Evolutionary conservation across 2,888 invertebrate genomes (phyloP).

Genomic region (Laothoe populi): DNA sequence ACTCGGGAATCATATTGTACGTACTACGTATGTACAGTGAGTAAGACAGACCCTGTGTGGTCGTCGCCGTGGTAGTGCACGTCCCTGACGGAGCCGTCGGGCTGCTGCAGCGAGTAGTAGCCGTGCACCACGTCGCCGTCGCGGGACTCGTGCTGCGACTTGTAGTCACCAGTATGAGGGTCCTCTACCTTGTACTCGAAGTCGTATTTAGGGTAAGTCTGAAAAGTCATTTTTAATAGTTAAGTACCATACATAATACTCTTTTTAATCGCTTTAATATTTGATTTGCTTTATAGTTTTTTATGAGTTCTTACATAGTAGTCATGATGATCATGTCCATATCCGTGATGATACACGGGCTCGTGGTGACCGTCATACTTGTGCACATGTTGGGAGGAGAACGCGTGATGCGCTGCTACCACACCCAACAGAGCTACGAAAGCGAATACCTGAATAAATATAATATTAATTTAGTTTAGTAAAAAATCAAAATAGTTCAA

Average conservation of each 20-base stretch:
- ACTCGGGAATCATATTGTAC: background rate
- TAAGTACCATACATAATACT: too few relatives aligned
- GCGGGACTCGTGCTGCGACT: slow-evolving; percentile 59
- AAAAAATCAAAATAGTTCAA: too few relatives aligned
- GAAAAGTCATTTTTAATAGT: slow-evolving; percentile 11
- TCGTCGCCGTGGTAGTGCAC: slow-evolving; percentile 51
- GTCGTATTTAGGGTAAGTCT: slow-evolving; percentile 54
- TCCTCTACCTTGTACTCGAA: slow-evolving; percentile 58
- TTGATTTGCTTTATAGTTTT: background rate
- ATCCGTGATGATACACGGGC: slow-evolving; percentile 37
- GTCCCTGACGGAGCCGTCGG: slow-evolving; percentile 55
- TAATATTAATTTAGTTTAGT: background rate
- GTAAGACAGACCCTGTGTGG: slow-evolving; percentile 53
- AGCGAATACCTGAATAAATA: slow-evolving; percentile 34
- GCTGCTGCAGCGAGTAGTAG: slow-evolving; percentile 57
- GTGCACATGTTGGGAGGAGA: slow-evolving; percentile 51
- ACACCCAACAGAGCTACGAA: slow-evolving; percentile 27
- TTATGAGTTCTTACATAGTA: slow-evolving; percentile 40
- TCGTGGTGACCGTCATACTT: slow-evolving; percentile 46
- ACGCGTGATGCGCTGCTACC: slow-evolving; percentile 37
- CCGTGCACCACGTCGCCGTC: slow-evolving; percentile 62
- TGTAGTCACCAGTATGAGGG: slow-evolving; percentile 57
- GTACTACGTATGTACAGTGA: background rate
- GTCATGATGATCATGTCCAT: slow-evolving; percentile 38
- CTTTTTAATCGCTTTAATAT: too few relatives aligned